Base-by-base conservation (phyloP, 2,113 vertebrate genomes). In the Plectropomus leopardus region DNA sequence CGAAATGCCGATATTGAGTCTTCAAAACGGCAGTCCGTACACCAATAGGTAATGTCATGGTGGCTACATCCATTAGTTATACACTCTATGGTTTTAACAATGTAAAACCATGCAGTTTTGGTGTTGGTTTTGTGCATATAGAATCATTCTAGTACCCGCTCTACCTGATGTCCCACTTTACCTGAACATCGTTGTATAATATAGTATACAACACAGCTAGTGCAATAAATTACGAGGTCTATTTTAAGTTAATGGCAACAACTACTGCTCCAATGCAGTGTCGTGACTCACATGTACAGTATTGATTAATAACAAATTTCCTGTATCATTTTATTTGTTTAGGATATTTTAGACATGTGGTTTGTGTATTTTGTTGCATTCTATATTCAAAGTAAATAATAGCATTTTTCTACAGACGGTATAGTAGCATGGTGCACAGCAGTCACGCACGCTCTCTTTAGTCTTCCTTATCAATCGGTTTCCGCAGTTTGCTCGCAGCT, bases 401-500 rank as follows among this genome's bases (percentile, higher is more conserved):
- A 45, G 1, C 7, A 28, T 30, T 51, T 59, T 45, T 63, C 17
- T 69, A 60, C 77, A 58, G 61, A 58, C 68, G 66, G 44, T 79
- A 59, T 50, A 51, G 65, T 55, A 51, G 75, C 14, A 48, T 54
- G 32, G 76, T 26, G 34, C 68, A 54, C 21, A 76, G 72, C 21
- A 44, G 17, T 72, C 80, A 53, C 23, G 75, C 76, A 23, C 21
- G 0, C 60, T 78, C 11, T 8, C 64, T 42, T 19, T 30, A 30
- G 21, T 60, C 58, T 42, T 68, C 45, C 65, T 86, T 66, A 34
- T 79, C 74, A 72, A 8, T 70, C 55, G 9, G 8, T 32, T 26
- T 69, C 55, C 65, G 84, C 73, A 1, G 26, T 34, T 76, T 40
- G 60, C 87, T 85, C 4, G 2, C 34, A 77, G 78, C 64, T 63